A percentile compares a stretch with the other conserved stretches of the same genome.
These are phyloP conservation scores for Drosophila seguyi DNA, from an alignment of 1,140 invertebrate species.

Conservation along the genomic window DNA sequence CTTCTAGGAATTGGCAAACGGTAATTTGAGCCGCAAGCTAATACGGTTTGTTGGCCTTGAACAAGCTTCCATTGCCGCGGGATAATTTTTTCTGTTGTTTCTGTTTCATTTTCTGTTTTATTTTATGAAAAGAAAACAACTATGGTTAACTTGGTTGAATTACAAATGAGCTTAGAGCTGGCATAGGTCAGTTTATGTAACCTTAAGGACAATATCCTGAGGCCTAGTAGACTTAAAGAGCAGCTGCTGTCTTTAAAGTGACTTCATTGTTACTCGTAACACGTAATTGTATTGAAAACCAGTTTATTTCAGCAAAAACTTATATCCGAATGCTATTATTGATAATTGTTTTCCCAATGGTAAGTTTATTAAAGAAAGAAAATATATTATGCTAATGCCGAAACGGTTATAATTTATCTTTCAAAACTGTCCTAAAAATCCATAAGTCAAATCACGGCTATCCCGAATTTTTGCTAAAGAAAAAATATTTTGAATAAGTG, in stretches of 20 bases:
- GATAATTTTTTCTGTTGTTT: background rate
- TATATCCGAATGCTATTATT: background rate
- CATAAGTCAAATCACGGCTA: conserved; percentile 16
- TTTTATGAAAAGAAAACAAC: background rate
- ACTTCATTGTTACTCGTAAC: background rate
- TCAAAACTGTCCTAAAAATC: background rate
- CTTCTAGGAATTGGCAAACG: conserved; percentile 17
- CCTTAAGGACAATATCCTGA: background rate
- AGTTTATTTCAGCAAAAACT: rapidly evolving
- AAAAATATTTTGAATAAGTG: conserved; percentile 35
- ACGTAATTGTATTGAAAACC: too few relatives aligned
- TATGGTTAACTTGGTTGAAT: background rate
- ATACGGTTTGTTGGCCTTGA: conserved; percentile 8
- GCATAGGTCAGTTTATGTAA: background rate
- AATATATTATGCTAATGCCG: too few relatives aligned
- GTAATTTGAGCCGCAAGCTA: conserved; percentile 28
- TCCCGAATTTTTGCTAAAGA: conserved; percentile 3
- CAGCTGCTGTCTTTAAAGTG: background rate
- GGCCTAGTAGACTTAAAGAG: background rate
- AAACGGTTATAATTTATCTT: background rate
- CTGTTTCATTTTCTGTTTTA: background rate
- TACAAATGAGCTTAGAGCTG: background rate
- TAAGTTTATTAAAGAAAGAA: background rate
- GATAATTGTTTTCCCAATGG: background rate
- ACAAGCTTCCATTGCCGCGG: conserved; percentile 1